phyloP scores from a whole-genome alignment of 1,140 invertebrate species.

The Ceratitis capitata region DNA sequence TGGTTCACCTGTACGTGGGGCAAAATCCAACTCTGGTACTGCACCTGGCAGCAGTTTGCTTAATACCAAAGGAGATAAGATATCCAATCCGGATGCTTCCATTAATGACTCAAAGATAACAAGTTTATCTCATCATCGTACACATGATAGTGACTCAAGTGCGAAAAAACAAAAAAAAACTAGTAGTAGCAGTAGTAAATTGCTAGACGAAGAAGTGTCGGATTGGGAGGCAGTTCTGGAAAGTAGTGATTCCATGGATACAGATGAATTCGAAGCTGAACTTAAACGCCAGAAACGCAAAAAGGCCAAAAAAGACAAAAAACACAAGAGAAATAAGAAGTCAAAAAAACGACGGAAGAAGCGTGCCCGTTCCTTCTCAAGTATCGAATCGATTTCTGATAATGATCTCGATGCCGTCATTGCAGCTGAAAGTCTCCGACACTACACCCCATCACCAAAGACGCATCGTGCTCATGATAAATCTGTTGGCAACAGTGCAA shows the following conservation, averaged over 20 bases:
- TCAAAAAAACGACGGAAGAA: constrained; percentile 76
- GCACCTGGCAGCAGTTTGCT: neutral
- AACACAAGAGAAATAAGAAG: constrained; percentile 72
- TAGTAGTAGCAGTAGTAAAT: constrained; percentile 12
- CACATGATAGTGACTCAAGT: neutral
- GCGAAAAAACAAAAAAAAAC: constrained; percentile 6
- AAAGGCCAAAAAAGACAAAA: constrained; percentile 74
- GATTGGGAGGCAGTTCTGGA: constrained; percentile 49
- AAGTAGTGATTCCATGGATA: constrained; percentile 58
- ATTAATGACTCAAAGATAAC: neutral
- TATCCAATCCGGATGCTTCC: neutral
- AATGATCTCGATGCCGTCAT: constrained; percentile 66
- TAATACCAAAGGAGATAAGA: neutral
- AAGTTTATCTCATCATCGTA: neutral
- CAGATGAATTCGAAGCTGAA: constrained; percentile 60
- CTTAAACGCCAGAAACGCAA: constrained; percentile 66
- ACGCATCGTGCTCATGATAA: constrained; percentile 40
- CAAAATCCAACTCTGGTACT: neutral
- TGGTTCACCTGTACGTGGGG: constrained; percentile 43
- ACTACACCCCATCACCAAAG: constrained; percentile 58
- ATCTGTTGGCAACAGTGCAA: constrained; percentile 54
- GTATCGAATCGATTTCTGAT: constrained; percentile 71
- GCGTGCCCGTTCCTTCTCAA: constrained; percentile 72
- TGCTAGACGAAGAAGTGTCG: constrained; percentile 40
- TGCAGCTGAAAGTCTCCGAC: constrained; percentile 45